Conservation (phyloP, 2,113 vertebrate species). For the Paralichthys olivaceus region DNA sequence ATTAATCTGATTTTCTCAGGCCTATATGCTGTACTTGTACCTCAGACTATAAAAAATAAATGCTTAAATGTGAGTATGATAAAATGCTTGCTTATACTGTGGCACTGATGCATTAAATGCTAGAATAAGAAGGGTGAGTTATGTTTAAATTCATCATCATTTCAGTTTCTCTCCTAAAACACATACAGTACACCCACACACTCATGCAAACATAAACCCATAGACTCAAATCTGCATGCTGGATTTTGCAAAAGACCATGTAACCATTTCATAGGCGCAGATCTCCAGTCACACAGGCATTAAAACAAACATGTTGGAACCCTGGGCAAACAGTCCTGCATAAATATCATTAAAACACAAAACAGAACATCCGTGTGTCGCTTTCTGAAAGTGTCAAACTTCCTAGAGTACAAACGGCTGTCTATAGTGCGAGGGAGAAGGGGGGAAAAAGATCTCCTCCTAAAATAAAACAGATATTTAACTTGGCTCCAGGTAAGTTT, state of each 20-base stretch:
- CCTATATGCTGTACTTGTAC: neutral
- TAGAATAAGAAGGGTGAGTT: neutral
- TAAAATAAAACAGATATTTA: slow-evolving; percentile 86
- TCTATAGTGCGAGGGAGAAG: slow-evolving; percentile 59
- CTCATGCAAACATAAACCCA: slow-evolving; percentile 4
- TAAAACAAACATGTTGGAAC: slow-evolving; percentile 53
- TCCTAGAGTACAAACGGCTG: slow-evolving; percentile 70
- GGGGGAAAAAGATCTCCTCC: slow-evolving; percentile 60
- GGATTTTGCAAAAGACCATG: slow-evolving; percentile 25
- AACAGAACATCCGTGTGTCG: slow-evolving; percentile 72
- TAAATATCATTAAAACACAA: slow-evolving; percentile 72
- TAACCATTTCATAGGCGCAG: slow-evolving; percentile 41
- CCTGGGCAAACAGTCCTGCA: slow-evolving; percentile 51
- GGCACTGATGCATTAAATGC: neutral
- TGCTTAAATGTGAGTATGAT: neutral
- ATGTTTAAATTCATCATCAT: neutral
- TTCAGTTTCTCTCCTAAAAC: neutral
- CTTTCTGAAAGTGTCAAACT: slow-evolving; percentile 68
- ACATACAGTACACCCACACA: neutral
- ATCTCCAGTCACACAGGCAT: slow-evolving; percentile 39
- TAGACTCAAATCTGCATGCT: slow-evolving; percentile 23
- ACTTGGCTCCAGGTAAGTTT: slow-evolving; percentile 79
- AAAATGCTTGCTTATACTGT: neutral
- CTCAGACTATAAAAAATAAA: neutral
- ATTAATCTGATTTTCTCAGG: neutral